Evolutionary conservation across 2,888 invertebrate genomes (phyloP), one percentile per base, ranked within the genome.

Genomic region (Notocelia uddmanniana): DNA sequence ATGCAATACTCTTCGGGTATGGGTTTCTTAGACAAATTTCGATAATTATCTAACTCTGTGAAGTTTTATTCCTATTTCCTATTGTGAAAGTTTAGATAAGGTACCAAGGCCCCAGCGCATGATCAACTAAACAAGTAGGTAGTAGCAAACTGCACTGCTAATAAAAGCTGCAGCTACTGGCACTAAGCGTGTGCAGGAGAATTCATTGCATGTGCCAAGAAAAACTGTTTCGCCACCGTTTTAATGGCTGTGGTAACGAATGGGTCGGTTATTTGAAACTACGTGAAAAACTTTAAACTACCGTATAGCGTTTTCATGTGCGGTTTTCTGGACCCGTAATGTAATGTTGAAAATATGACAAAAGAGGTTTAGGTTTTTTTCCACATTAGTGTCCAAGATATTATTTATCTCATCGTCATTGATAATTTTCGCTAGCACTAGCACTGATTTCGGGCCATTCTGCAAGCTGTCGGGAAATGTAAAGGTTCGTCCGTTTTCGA

Each of bases 131-230:
- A 31, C 31, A n/a, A 45, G n/a, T n/a, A 45, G 5, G 45, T 6
- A n/a, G 41, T 26, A 62, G 19, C 31, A 48, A 62, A 62, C 62
- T 48, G 48, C 23, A 37, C 34, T 59, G 34, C 37, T 50, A 50
- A 48, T 50, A 62, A 50, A 48, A n/a, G 19, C 31, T 31, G 18
- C 23, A 48, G 45, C 18, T 45, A 62, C 26, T 48, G 48, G 62
- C 48, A 48, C 45, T n/a, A 48, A 18, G 41, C 10, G n/a, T 31
- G 60, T 41, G 18, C 18, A 34, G 62, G 26, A 62, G 48, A 48
- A 62, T 62, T 62, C 62, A 62, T 62, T 62, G 62, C 54, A 9
- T 31, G 62, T 54, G 64, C 64, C 64, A 64, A 64, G 64, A 37
- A 64, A 64, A 54, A 64, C 64, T 10, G 34, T 52, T 63, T 54